Evolutionary conservation across 2,888 invertebrate species (phyloP).

Genomic region (Andrena haemorrhoa): DNA sequence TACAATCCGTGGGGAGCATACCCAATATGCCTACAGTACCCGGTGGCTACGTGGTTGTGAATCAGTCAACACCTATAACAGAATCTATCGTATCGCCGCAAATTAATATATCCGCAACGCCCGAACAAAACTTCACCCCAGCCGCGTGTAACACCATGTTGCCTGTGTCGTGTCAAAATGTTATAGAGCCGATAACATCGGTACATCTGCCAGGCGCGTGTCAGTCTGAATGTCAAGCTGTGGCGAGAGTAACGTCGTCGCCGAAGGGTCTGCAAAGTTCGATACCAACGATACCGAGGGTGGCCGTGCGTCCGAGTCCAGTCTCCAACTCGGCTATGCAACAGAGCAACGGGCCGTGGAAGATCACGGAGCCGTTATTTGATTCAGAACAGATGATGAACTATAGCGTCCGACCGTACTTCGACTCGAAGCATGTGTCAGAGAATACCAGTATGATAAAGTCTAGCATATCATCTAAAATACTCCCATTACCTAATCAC

Average conservation of each 20-base stretch:
- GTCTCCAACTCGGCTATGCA: constrained; percentile 73
- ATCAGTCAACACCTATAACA: constrained; percentile 72
- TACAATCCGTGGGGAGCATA: constrained; percentile 68
- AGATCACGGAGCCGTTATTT: constrained; percentile 76
- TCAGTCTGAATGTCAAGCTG: constrained; percentile 54
- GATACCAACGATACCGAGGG: constrained; percentile 79
- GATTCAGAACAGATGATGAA: constrained; percentile 77
- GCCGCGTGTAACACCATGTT: constrained; percentile 70
- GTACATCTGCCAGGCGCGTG: constrained; percentile 69
- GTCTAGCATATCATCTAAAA: constrained; percentile 80
- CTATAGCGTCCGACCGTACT: constrained; percentile 79
- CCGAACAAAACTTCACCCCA: constrained; percentile 69
- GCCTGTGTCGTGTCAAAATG: constrained; percentile 65
- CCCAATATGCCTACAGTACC: constrained; percentile 73
- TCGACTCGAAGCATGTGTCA: constrained; percentile 82
- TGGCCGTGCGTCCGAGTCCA: constrained; percentile 82
- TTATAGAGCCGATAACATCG: constrained; percentile 67
- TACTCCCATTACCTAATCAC: constrained; percentile 79
- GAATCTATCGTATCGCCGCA: constrained; percentile 70
- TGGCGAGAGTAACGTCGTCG: constrained; percentile 66
- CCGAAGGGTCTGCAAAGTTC: constrained; percentile 71
- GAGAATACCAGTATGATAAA: constrained; percentile 83
- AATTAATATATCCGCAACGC: constrained; percentile 67
- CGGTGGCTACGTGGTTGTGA: constrained; percentile 80
- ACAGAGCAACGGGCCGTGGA: constrained; percentile 75